A percentile compares a stretch with the other conserved stretches of the same genome.
These are phyloP conservation scores for Probosciger aterrimus DNA, from an alignment of 2,113 vertebrate species.

Conservation along the genomic window DNA sequence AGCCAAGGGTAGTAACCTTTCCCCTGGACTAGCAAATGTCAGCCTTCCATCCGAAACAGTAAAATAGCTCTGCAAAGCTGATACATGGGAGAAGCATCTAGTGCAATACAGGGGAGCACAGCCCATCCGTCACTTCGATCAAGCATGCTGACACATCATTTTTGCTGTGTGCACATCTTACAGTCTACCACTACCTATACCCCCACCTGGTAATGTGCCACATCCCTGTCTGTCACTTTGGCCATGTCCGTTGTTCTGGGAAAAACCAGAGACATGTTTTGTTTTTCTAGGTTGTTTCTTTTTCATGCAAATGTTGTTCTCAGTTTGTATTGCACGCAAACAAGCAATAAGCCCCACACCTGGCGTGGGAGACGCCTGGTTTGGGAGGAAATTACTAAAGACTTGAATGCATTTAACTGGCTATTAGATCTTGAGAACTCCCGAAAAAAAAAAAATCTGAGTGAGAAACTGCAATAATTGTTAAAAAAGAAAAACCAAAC, in stretches of 20 bases:
- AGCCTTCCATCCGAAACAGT: not conserved
- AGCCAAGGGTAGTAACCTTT: not conserved
- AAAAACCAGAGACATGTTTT: not conserved
- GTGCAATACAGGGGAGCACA: not conserved
- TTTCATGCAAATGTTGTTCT: slow-evolving; percentile 26
- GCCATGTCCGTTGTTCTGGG: not conserved
- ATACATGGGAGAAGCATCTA: not conserved
- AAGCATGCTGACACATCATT: not conserved
- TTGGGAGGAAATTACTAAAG: not conserved
- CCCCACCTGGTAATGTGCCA: not conserved
- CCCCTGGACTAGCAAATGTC: not conserved
- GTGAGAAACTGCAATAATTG: slow-evolving; percentile 7
- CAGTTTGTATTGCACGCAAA: not conserved
- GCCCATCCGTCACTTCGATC: not conserved
- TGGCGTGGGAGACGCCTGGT: not conserved
- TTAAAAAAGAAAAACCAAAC: not conserved
- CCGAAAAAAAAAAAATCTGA: not conserved
- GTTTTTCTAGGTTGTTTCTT: slow-evolving; percentile 5
- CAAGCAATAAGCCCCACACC: not conserved
- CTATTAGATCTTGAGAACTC: not conserved
- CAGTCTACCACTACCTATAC: not conserved
- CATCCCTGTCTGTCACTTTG: not conserved
- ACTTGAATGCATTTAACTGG: not conserved
- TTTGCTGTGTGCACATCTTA: not conserved
- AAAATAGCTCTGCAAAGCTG: not conserved